Base-by-base conservation (phyloP, 2,797 vertebrate genomes). In the Hippocampus kuda region DNA sequence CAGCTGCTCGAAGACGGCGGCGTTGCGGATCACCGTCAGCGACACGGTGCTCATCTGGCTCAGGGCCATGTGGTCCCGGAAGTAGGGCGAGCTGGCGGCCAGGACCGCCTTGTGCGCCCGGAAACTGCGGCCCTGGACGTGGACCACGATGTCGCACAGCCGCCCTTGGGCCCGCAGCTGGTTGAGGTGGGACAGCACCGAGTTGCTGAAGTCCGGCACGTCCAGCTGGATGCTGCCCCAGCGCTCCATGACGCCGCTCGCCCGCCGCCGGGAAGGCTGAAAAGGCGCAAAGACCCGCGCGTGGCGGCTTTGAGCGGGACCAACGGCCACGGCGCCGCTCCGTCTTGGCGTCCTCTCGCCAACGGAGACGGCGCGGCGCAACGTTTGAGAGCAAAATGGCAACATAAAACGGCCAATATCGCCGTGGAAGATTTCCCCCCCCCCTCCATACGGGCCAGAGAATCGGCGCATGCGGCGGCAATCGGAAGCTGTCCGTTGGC, bases 11-110 rank as follows among this genome's bases (percentile, higher is more conserved):
- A 99, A 99, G 67, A 99, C 96, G 0, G 92, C 92, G 0, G 97
- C 95, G 84, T 95, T 98, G 71, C 97, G 93, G 88, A 99, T 98
- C 77, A 99, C 95, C 0, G 94, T 95, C 79, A 99, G 93, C 48
- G 96, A 98, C 72, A 99, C 96, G 0, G 95, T 96, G 85, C 94
- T 98, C 96, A 98, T 98, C 87, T 98, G 96, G 1, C 95, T 93
- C 77, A 99, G 88, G n/a, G 95, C 96, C 95, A 98, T 98, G 90
- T 99, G 97, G 88, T 99, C 97, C 0, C 97, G 92, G 91, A 99
- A 99, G 88, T 98, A 99, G 20, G 97, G 97, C 0, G 96, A 99
- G 83, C 96, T 98, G 83, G 96, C 97, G 0, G 97, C 97, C 67
- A 99, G 90, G 26, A 99, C 97, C 79, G 97, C 97, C 83, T 99